phyloP scores from a whole-genome alignment of 2,888 invertebrate genomes.

The Nysson spinosus region DNA sequence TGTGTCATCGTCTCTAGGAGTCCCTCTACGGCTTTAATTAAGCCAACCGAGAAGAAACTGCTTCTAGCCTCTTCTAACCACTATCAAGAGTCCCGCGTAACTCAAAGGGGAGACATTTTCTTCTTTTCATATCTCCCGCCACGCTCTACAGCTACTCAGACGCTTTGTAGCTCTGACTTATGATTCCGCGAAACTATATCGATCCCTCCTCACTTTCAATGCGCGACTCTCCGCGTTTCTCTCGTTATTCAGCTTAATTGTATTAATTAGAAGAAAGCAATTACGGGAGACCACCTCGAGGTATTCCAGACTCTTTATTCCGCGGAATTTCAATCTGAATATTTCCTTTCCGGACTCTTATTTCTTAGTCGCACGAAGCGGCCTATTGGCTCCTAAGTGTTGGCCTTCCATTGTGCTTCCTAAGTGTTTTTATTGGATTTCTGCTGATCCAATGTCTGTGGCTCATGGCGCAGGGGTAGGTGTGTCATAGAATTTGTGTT shows the following conservation, averaged over 20 bases:
- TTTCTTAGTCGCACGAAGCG: too few species aligned
- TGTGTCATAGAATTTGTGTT: too few species aligned
- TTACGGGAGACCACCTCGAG: background rate
- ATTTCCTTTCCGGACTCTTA: too few species aligned
- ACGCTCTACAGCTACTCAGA: background rate
- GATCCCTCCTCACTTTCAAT: too few species aligned
- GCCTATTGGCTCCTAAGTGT: too few species aligned
- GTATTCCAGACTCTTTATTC: background rate
- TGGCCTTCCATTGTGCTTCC: too few species aligned
- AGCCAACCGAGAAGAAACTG: background rate
- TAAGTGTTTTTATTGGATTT: too few species aligned
- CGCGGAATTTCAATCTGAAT: background rate
- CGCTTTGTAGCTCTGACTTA: background rate
- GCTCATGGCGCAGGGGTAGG: too few species aligned
- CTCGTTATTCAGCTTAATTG: too few species aligned
- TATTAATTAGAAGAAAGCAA: background rate
- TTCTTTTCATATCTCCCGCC: background rate
- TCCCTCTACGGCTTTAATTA: slow-evolving; percentile 14
- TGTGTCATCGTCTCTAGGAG: slow-evolving; percentile 1
- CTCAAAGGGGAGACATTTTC: background rate
- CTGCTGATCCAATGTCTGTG: too few species aligned
- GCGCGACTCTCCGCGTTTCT: too few species aligned
- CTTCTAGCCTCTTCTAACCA: background rate
- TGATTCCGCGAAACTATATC: background rate
- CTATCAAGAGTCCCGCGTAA: background rate